Percentiles rank a stretch among this genome's conserved stretches.
Evolutionary conservation across 1,140 invertebrate genomes (phyloP).

Genomic region (Drosophila punjabiensis): DNA sequence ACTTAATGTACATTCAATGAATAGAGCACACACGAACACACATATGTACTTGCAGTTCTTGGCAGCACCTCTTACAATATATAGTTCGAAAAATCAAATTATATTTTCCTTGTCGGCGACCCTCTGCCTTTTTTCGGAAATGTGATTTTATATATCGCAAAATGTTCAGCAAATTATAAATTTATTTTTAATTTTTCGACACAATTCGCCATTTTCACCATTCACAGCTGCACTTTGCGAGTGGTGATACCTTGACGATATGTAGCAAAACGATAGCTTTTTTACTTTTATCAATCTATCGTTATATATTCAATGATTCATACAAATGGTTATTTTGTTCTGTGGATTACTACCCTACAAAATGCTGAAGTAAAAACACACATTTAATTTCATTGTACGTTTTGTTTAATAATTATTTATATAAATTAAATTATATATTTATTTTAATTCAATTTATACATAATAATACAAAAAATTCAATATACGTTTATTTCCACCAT

Average conservation of each 20-base stretch:
- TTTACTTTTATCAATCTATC: neutral
- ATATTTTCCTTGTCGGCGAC: neutral
- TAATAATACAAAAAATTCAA: too few relatives aligned
- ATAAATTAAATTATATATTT: too few relatives aligned
- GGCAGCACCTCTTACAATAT: slow-evolving; percentile 1
- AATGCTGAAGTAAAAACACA: too few relatives aligned
- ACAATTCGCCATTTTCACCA: slow-evolving; percentile 62
- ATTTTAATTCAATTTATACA: too few relatives aligned
- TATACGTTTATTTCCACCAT: too few relatives aligned
- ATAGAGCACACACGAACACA: slow-evolving; percentile 22
- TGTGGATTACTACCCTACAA: too few relatives aligned
- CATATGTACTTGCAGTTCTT: neutral
- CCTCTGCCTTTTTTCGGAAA: slow-evolving; percentile 13
- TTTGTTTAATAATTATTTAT: too few relatives aligned
- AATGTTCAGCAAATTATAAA: slow-evolving; percentile 7
- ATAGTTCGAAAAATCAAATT: slow-evolving; percentile 1
- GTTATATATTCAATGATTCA: neutral
- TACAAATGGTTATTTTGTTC: neutral
- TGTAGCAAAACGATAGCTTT: neutral
- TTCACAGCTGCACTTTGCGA: slow-evolving; percentile 27
- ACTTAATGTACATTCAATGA: slow-evolving; percentile 4
- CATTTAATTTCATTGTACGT: too few relatives aligned
- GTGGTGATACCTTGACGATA: slow-evolving; percentile 12
- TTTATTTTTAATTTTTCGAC: slow-evolving; percentile 9
- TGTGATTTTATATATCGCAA: slow-evolving; percentile 25